Evolutionary conservation across 2,113 vertebrate species (phyloP), one percentile per base, ranked within the genome.

Genomic region (Neomonachus schauinslandi): DNA sequence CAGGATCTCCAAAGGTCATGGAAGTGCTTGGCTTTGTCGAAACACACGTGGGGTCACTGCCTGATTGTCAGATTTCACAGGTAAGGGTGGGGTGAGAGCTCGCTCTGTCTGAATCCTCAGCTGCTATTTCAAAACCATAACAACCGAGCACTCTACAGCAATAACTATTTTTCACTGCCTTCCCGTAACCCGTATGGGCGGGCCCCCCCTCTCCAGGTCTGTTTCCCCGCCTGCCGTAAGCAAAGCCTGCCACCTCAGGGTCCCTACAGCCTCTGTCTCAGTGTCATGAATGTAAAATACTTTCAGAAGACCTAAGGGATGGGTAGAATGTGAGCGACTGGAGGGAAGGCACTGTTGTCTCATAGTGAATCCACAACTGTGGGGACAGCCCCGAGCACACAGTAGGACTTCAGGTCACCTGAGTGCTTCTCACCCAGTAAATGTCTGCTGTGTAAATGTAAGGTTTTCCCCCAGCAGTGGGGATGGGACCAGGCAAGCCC

Each of bases 51-150:
- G 4, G 12, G 36, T 8, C 6, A 0, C 31, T 24, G 36, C 1
- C 0, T 5, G 3, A 18, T 14, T 0, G 4, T 16, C 31, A 4
- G 0, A 4, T 16, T 9, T 31, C 12, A 14, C 6, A 15, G 0
- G 7, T 1, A 1, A 33, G n/a, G 55, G 72, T 4, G 31, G 26
- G 5, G 0, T n/a, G 28, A 9, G 13, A 51, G 33, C 39, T 14
- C 6, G n/a, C 39, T 7, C 13, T 1, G 1, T 24, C 16, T 15
- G 18, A 21, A 26, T 10, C 57, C 55, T 55, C 33, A 4, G 9
- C 49, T 22, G 0, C 26, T 14, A 7, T 4, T 15, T 28, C 19
- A 22, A 3, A 18, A 36, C 3, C 9, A 3, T 0, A 0, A 11
- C 14, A 24, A 11, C 16, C 8, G 18, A 9, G 57, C 21, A 0